Conservation (phyloP, 1,140 invertebrate species). For the Phocides pigmalion region DNA sequence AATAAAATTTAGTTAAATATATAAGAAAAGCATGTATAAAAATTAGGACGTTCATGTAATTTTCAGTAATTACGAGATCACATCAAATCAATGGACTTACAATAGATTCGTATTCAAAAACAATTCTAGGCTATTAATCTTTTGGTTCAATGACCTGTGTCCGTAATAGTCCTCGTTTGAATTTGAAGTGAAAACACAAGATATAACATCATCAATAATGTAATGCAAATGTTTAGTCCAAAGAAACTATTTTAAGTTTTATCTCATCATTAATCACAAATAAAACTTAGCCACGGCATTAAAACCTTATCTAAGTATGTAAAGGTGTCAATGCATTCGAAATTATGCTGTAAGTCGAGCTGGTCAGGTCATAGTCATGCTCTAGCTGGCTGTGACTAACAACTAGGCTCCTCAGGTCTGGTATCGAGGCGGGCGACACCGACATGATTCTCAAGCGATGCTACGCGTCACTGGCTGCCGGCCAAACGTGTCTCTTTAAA, state of each 20-base stretch:
- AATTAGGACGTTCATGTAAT: too few relatives aligned
- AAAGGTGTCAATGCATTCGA: slow-evolving; percentile 30
- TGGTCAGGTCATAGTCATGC: slow-evolving; percentile 50
- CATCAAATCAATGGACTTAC: too few relatives aligned
- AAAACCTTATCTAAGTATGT: slow-evolving; percentile 23
- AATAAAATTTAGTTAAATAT: neutral
- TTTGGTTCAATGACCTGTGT: too few relatives aligned
- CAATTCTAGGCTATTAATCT: too few relatives aligned
- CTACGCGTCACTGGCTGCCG: slow-evolving; percentile 50
- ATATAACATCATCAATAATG: too few relatives aligned
- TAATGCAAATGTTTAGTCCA: neutral
- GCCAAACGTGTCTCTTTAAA: slow-evolving; percentile 36
- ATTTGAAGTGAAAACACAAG: too few relatives aligned
- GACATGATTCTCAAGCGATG: slow-evolving; percentile 62
- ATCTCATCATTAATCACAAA: slow-evolving; percentile 16
- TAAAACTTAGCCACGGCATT: slow-evolving; percentile 8
- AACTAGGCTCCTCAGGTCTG: slow-evolving; percentile 27
- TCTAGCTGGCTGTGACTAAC: slow-evolving; percentile 40
- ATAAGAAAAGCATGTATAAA: neutral
- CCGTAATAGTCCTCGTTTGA: too few relatives aligned
- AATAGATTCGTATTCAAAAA: too few relatives aligned
- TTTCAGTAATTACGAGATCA: too few relatives aligned
- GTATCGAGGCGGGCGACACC: slow-evolving; percentile 35
- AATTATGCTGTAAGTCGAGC: slow-evolving; percentile 33
- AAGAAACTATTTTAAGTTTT: slow-evolving; percentile 7